Conservation (phyloP, 2,113 vertebrate genomes). For the Rousettus leschenaultii region DNA sequence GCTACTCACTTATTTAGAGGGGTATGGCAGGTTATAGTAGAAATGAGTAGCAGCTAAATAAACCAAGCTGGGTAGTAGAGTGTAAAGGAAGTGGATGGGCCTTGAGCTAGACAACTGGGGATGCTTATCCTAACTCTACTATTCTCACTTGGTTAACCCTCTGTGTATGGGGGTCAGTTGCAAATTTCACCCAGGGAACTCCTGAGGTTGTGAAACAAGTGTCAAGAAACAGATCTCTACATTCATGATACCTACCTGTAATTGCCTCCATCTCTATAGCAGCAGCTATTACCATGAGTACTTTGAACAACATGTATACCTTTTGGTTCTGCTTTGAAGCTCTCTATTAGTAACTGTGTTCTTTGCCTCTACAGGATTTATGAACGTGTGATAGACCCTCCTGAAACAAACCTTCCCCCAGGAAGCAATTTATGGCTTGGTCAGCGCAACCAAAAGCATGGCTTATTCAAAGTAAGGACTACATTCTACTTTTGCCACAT, state of each 20-base stretch:
- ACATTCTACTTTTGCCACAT: neutral
- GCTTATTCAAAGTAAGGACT: conserved; percentile 94
- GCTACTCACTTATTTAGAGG: neutral
- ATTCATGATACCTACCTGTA: neutral
- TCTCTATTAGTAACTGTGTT: conserved; percentile 44
- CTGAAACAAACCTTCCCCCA: conserved; percentile 90
- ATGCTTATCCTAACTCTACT: neutral
- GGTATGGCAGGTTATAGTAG: neutral
- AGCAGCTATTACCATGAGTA: neutral
- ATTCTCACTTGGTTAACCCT: neutral
- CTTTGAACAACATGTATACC: neutral
- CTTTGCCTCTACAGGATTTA: conserved; percentile 91
- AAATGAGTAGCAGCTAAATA: neutral
- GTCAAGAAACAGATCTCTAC: neutral
- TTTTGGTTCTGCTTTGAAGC: neutral
- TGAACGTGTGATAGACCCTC: conserved; percentile 93
- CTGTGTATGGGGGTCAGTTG: neutral
- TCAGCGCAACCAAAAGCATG: conserved; percentile 94
- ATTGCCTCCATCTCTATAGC: neutral
- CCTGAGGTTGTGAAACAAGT: neutral
- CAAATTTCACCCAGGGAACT: neutral
- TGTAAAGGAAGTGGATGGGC: neutral
- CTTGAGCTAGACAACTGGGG: neutral
- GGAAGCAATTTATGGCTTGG: conserved; percentile 95
- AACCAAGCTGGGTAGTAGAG: neutral